Base-by-base conservation (phyloP, 2,888 invertebrate genomes). In the Lacanobia wlatinum region DNA sequence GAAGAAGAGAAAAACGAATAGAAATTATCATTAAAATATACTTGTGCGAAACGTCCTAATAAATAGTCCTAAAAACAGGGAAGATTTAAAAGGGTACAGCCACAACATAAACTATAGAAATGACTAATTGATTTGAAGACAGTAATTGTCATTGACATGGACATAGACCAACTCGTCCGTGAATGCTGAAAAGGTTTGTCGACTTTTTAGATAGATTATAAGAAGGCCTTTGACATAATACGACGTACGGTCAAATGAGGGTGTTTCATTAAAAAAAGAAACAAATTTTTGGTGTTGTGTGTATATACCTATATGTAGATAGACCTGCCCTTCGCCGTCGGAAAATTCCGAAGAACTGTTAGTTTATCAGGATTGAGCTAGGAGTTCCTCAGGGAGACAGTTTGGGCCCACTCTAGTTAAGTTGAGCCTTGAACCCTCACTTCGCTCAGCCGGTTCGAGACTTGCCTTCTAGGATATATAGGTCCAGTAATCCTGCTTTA, bases 401-500 rank as follows among this genome's bases (percentile, higher is more conserved):
- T 52, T 58, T 63, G 50, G 50, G 43, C 16, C n/a, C 56, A n/a
- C 12, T 58, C 50, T 48, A 9, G 21, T 62, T 55, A 40, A 38
- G 23, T 23, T 58, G n/a, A 58, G 21, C 14, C 34, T 52, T 21
- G 7, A 59, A 53, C 4, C 9, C 23, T 16, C 14, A 18, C 3
- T 48, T 28, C 48, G 21, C 28, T 28, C 18, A 21, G 48, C 21
- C 50, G 28, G 4, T 74, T 40, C 38, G 28, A 5, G 14, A 46
- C 52, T 65, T 46, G 23, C 43, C 9, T 43, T 21, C 14, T 73
- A 65, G 6, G 40, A 72, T 56, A 62, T 40, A n/a, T 70, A 73
- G 48, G 21, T 56, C 55, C 28, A 34, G 48, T 66, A 40, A 60
- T 48, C 40, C 28, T 55, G 70, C 59, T 77, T 76, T 43, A 59